A percentile compares a stretch with the other conserved stretches of the same genome.
Evolutionary conservation across 2,113 vertebrate genomes (phyloP).

Genomic region (Cathartes aura): DNA sequence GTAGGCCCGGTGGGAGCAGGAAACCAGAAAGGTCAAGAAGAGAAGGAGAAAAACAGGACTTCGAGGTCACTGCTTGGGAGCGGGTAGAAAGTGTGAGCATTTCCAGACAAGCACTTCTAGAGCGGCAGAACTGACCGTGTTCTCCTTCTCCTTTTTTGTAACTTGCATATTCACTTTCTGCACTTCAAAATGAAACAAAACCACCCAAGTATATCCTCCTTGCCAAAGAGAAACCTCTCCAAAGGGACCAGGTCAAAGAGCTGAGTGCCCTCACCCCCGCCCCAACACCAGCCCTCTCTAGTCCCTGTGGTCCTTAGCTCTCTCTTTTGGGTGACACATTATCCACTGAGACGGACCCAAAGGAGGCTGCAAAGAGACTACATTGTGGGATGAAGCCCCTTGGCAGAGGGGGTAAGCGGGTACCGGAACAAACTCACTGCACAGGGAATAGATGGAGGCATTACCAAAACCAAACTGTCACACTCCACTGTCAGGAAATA

Average conservation of each 20-base stretch:
- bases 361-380: background rate
- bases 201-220: background rate
- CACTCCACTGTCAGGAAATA: background rate
- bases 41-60: background rate
- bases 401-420: background rate
- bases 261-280: background rate
- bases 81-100: background rate
- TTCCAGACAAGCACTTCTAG: background rate
- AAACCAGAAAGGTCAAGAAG: background rate
- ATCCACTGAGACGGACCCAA: background rate
- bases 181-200: background rate
- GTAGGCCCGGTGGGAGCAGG: background rate
- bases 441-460: fast-evolving
- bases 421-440: background rate
- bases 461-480: background rate
- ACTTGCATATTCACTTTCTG: background rate
- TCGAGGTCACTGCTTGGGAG: background rate
- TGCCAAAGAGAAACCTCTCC: background rate
- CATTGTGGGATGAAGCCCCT: background rate
- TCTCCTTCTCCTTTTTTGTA: background rate
- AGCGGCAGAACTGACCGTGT: background rate
- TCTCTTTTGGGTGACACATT: background rate
- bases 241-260: background rate
- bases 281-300: background rate
- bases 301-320: background rate